Percentiles rank a stretch among this genome's conserved stretches.
These are phyloP conservation scores for Callorhinus ursinus DNA, from an alignment of 2,113 vertebrate genomes.

Conservation along the genomic window DNA sequence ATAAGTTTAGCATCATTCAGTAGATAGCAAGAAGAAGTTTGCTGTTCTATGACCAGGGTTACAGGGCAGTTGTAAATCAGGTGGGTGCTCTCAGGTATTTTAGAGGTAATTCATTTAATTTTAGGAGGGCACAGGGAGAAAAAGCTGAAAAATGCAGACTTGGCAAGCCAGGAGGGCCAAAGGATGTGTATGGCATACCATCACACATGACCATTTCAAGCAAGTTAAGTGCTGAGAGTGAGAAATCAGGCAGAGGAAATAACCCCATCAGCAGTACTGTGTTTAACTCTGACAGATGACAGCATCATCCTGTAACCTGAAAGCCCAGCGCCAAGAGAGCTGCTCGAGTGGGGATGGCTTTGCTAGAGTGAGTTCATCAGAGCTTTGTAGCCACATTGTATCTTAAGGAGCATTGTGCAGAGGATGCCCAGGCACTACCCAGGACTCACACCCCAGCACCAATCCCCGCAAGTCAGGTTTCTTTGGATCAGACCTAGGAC, in stretches of 20 bases:
- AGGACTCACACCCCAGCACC: rapidly evolving
- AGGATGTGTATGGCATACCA: background rate
- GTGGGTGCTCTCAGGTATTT: background rate
- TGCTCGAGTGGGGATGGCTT: background rate
- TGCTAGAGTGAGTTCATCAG: background rate
- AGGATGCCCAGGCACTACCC: rapidly evolving
- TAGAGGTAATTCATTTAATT: conserved; percentile 62
- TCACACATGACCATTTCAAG: conserved; percentile 61
- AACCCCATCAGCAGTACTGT: conserved; percentile 45
- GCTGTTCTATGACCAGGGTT: background rate
- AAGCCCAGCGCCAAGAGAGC: background rate
- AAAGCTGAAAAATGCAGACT: conserved; percentile 35
- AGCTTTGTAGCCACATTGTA: background rate
- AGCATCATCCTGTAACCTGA: background rate
- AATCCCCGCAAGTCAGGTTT: background rate
- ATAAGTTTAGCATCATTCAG: conserved; percentile 18
- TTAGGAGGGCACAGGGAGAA: conserved; percentile 33
- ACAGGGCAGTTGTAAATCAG: conserved; percentile 65
- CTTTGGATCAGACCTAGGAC: background rate
- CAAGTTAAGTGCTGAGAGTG: conserved; percentile 45
- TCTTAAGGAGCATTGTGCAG: background rate
- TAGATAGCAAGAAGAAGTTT: background rate
- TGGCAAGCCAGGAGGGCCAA: conserved; percentile 47
- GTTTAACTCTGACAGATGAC: conserved; percentile 28
- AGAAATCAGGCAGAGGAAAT: conserved; percentile 29